A percentile compares a stretch with the other conserved stretches of the same genome.
Evolutionary conservation across 2,888 invertebrate species (phyloP).

Genomic region (Lapara coniferarum): DNA sequence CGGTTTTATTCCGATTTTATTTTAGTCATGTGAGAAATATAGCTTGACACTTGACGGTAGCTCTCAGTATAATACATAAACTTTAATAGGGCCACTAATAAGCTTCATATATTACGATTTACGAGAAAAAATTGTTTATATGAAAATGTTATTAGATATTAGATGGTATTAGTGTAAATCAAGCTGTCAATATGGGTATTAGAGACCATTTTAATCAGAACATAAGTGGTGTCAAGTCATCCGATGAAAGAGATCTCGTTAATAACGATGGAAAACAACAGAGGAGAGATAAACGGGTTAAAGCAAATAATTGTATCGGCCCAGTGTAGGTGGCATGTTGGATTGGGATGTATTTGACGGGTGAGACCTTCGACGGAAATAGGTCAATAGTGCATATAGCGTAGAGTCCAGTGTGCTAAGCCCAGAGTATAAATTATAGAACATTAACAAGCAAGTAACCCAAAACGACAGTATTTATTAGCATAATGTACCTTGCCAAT

Average conservation of each 20-base stretch:
- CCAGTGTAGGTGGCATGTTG: neutral
- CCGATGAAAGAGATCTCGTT: conserved; percentile 5
- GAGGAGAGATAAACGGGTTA: conserved; percentile 15
- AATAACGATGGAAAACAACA: conserved; percentile 2
- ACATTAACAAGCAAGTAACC: too few relatives aligned
- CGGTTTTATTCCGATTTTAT: too few relatives aligned
- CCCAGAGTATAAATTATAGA: too few relatives aligned
- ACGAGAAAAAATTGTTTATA: conserved; percentile 2
- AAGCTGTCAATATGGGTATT: neutral
- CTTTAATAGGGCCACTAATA: neutral
- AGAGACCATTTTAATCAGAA: neutral
- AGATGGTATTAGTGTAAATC: conserved; percentile 13
- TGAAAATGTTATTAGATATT: conserved; percentile 9
- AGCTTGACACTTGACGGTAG: too few relatives aligned
- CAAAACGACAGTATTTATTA: too few relatives aligned
- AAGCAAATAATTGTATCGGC: conserved; percentile 13
- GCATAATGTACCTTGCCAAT: too few relatives aligned
- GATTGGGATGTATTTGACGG: neutral
- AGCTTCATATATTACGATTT: too few relatives aligned
- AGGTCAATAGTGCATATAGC: conserved; percentile 2
- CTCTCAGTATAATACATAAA: neutral
- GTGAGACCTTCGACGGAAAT: neutral
- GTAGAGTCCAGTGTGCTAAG: neutral
- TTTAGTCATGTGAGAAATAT: too few relatives aligned
- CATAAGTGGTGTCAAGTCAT: neutral